A percentile compares a stretch with the other conserved stretches of the same genome.
phyloP scores from a whole-genome alignment of 2,797 vertebrate genomes.

The Hapalemur alaotrensis region DNA sequence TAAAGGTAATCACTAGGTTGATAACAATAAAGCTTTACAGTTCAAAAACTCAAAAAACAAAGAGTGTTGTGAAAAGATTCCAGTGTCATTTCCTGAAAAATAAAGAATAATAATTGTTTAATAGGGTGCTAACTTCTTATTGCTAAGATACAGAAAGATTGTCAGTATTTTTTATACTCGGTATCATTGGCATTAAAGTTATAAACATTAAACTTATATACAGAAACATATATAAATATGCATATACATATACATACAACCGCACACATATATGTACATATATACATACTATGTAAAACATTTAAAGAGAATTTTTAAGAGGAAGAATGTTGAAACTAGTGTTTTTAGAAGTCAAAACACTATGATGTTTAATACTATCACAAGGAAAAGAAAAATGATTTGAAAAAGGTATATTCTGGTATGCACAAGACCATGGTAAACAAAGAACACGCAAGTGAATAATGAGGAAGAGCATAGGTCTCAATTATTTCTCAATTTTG shows the following conservation, averaged over 20 bases:
- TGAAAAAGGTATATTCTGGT: not conserved
- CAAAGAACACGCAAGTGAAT: not conserved
- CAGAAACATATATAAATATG: not conserved
- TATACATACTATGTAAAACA: not conserved
- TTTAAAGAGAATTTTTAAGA: not conserved
- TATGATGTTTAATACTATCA: not conserved
- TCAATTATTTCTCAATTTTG: conserved; percentile 25
- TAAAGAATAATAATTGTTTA: not conserved
- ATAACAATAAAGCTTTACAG: not conserved
- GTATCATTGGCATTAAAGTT: not conserved
- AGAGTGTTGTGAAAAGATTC: not conserved
- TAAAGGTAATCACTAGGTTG: not conserved
- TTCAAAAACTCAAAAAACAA: not conserved
- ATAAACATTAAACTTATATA: not conserved
- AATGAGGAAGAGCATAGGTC: not conserved
- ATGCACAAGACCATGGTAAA: not conserved
- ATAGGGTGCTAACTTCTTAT: not conserved
- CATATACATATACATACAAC: not conserved
- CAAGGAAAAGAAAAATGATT: not conserved
- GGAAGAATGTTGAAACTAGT: not conserved
- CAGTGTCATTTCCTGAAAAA: not conserved
- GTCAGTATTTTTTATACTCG: not conserved
- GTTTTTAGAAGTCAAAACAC: not conserved
- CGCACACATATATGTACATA: not conserved
- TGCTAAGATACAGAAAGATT: not conserved